These are phyloP conservation scores for Hylyphantes graminicola DNA, from an alignment of 1,140 invertebrate genomes.

Conservation along the genomic window DNA sequence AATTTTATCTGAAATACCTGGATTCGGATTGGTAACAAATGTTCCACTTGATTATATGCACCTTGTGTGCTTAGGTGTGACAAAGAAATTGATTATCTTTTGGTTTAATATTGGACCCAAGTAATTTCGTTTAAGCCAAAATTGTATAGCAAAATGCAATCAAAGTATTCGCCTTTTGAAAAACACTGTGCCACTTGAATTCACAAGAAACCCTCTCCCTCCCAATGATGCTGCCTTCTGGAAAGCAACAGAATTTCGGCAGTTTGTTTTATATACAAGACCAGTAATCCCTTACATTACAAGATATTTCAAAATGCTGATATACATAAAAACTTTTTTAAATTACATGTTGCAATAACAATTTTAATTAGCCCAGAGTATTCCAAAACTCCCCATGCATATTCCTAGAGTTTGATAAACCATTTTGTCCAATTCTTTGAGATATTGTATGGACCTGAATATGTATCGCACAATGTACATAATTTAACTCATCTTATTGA, in stretches of 20 bases:
- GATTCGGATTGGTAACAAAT: slow-evolving; percentile 1
- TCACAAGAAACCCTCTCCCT: neutral
- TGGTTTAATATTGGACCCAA: neutral
- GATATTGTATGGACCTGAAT: neutral
- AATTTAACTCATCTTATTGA: slow-evolving; percentile 2
- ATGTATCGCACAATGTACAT: slow-evolving; percentile 2
- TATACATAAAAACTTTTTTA: neutral
- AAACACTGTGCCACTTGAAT: neutral
- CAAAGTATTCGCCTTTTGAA: neutral
- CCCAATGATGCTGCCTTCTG: neutral
- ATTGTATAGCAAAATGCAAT: neutral
- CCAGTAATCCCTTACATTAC: neutral
- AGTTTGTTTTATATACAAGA: slow-evolving; percentile 9
- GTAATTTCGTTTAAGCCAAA: neutral
- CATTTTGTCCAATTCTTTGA: neutral
- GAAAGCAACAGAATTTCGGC: slow-evolving; percentile 31
- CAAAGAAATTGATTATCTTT: slow-evolving; percentile 10
- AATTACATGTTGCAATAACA: neutral
- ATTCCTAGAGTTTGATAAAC: neutral
- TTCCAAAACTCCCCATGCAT: neutral
- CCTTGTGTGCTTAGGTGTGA: slow-evolving; percentile 1
- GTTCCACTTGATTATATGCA: slow-evolving; percentile 17
- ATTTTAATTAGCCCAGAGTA: neutral
- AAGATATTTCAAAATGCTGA: neutral
- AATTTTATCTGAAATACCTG: slow-evolving; percentile 62